Evolutionary conservation across 2,888 invertebrate genomes (phyloP).

Genomic region (Dasypogon diadema): DNA sequence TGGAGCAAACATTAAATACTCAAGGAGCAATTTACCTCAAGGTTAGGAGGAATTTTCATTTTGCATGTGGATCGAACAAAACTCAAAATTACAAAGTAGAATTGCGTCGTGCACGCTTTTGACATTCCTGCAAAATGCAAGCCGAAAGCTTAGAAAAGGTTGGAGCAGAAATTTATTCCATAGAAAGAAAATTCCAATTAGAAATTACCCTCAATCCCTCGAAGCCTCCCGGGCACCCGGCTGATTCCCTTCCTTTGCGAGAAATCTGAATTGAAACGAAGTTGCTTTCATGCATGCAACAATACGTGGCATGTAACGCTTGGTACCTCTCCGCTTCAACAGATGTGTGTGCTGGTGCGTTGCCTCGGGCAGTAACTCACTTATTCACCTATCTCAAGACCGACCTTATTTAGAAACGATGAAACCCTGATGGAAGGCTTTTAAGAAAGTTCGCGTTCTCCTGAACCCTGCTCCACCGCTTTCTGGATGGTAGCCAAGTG

Average conservation of each 20-base stretch:
- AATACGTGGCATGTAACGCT: slow-evolving; percentile 1
- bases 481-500: slow-evolving; percentile 25
- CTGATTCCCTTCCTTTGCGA: not conserved
- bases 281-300: not conserved
- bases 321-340: not conserved
- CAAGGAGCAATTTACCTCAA: slow-evolving; percentile 35
- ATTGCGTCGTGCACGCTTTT: not conserved
- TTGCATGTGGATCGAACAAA: slow-evolving; percentile 14
- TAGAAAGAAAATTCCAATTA: slow-evolving; percentile 13
- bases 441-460: slow-evolving; percentile 22
- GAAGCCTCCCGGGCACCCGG: not conserved
- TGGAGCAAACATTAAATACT: slow-evolving; percentile 8
- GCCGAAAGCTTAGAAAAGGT: not conserved
- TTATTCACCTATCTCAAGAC: slow-evolving; percentile 3
- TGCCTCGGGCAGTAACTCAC: not conserved
- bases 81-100: not conserved
- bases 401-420: slow-evolving; percentile 25
- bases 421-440: slow-evolving; percentile 17
- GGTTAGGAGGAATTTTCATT: slow-evolving; percentile 33
- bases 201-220: slow-evolving; percentile 10
- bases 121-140: not conserved
- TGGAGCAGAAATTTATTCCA: not conserved
- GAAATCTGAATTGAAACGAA: not conserved
- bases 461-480: slow-evolving; percentile 1
- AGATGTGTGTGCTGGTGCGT: not conserved